phyloP scores from a whole-genome alignment of 92 coral and sea anemone species.

The Phenganax stokvisi region DNA sequence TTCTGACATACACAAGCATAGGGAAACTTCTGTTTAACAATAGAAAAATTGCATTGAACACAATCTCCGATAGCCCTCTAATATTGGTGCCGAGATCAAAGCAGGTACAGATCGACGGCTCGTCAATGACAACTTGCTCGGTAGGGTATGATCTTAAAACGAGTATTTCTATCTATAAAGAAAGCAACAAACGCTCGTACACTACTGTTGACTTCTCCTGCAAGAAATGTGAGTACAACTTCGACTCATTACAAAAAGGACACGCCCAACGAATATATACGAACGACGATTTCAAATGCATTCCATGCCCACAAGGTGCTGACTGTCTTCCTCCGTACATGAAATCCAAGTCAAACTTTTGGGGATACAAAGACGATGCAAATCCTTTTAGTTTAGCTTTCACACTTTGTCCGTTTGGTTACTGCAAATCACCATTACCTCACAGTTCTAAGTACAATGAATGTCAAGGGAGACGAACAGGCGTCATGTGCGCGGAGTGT shows the following conservation, averaged over 20 bases:
- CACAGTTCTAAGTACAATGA: slow-evolving; percentile 50
- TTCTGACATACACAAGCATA: slow-evolving; percentile 28
- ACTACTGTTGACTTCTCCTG: slow-evolving; percentile 48
- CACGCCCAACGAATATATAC: slow-evolving; percentile 38
- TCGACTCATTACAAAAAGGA: slow-evolving; percentile 57
- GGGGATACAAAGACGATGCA: slow-evolving; percentile 57
- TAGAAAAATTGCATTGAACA: slow-evolving; percentile 12
- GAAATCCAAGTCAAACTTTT: slow-evolving; percentile 55
- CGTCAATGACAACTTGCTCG: slow-evolving; percentile 41
- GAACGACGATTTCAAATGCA: slow-evolving; percentile 47
- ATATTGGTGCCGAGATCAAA: slow-evolving; percentile 37
- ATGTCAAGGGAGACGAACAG: slow-evolving; percentile 69
- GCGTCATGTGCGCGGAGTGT: slow-evolving; percentile 70
- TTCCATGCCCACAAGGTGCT: slow-evolving; percentile 73
- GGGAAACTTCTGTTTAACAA: slow-evolving; percentile 38
- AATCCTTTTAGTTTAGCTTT: slow-evolving; percentile 51
- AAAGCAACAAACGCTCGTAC: slow-evolving; percentile 23
- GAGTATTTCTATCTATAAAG: slow-evolving; percentile 13
- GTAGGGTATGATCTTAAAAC: slow-evolving; percentile 22
- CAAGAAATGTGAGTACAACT: slow-evolving; percentile 42
- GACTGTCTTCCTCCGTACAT: slow-evolving; percentile 47
- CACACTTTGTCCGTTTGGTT: slow-evolving; percentile 63
- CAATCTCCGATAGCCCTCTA: not conserved
- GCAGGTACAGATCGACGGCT: slow-evolving; percentile 22
- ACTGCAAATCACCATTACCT: slow-evolving; percentile 51